A percentile compares a stretch with the other conserved stretches of the same genome.
Evolutionary conservation across 2,797 vertebrate genomes (phyloP).

Genomic region (Adelosebastes latens): DNA sequence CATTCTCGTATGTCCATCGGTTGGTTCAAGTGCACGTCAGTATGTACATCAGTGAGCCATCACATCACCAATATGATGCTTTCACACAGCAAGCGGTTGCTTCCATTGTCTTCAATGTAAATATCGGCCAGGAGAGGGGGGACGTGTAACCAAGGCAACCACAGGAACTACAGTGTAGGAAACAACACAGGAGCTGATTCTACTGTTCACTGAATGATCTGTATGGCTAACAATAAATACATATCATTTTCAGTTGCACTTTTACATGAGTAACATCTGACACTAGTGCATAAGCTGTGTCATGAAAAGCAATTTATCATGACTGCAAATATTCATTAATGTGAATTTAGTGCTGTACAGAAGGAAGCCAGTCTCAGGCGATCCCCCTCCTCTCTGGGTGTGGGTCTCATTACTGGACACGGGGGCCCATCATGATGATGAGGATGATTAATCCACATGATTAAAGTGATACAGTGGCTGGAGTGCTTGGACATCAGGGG

Average conservation of each 20-base stretch:
- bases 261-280: not conserved
- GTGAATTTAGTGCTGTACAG: not conserved
- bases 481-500: slow-evolving; percentile 19
- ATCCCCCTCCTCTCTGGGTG: not conserved
- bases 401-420: slow-evolving; percentile 59
- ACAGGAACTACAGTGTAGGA: not conserved
- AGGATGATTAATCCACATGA: slow-evolving; percentile 73
- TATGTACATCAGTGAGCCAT: not conserved
- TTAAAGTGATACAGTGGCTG: slow-evolving; percentile 51
- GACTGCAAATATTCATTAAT: not conserved
- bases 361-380: not conserved
- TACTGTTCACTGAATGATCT: not conserved
- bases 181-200: not conserved
- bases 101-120: not conserved
- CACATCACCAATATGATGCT: not conserved
- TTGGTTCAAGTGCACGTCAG: no score
- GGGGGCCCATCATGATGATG: slow-evolving; percentile 71
- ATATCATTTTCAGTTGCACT: no score
- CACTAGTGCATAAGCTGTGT: not conserved
- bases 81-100: not conserved
- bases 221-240: not conserved
- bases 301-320: not conserved
- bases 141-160: not conserved
- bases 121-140: no score
- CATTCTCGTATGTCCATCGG: no score